Evolutionary conservation across 2,888 invertebrate species (phyloP).

Genomic region (Sinhomidia bicolor): DNA sequence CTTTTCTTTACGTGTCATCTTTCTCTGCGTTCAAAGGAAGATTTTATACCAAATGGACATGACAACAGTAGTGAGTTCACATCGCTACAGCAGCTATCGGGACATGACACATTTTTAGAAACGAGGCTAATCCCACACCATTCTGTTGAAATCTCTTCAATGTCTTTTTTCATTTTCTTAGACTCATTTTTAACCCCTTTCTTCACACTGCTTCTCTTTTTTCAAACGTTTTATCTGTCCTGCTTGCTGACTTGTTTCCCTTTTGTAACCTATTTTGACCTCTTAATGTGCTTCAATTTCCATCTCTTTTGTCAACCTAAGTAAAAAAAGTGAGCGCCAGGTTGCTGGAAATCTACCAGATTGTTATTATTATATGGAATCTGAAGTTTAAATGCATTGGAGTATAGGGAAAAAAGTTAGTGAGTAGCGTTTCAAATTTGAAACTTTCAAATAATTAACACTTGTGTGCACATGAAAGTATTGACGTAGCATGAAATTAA

Average conservation of each 20-base stretch:
- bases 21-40: neutral
- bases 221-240: neutral
- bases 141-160: neutral
- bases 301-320: too few relatives aligned
- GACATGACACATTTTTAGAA: conserved; percentile 5
- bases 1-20: neutral
- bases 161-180: neutral
- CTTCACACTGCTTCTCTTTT: neutral
- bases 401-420: too few relatives aligned
- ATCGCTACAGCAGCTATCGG: neutral
- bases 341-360: too few relatives aligned
- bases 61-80: neutral
- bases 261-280: neutral
- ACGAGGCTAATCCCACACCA: neutral
- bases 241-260: neutral
- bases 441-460: too few relatives aligned
- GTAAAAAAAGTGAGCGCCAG: too few relatives aligned
- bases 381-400: too few relatives aligned
- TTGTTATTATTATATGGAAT: too few relatives aligned
- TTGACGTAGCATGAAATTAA: too few relatives aligned
- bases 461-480: too few relatives aligned
- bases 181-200: neutral
- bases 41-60: conserved; percentile 3
- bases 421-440: too few relatives aligned
- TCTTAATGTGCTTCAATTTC: neutral